These are phyloP conservation scores for Labrus mixtus DNA, from an alignment of 2,113 vertebrate species.

Conservation along the genomic window DNA sequence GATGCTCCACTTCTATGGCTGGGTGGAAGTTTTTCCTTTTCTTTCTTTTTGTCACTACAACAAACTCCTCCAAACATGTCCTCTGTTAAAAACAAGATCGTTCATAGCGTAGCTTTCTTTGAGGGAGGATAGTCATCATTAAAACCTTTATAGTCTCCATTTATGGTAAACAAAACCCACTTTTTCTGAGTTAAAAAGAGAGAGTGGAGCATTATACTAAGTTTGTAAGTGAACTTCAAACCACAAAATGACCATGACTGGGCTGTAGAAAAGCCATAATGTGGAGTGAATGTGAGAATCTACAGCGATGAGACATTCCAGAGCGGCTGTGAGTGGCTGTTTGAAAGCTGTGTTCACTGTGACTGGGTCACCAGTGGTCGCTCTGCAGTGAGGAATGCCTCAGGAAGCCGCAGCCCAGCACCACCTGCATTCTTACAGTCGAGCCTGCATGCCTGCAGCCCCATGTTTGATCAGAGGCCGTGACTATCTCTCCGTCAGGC, in stretches of 20 bases:
- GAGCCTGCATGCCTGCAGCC: slow-evolving; percentile 46
- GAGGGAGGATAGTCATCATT: background rate
- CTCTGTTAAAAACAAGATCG: slow-evolving; percentile 1
- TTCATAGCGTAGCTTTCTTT: background rate
- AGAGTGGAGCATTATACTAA: slow-evolving; percentile 28
- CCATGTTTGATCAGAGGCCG: slow-evolving; percentile 69
- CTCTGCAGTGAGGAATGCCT: slow-evolving; percentile 67
- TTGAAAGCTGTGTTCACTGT: slow-evolving; percentile 39
- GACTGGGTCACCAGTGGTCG: slow-evolving; percentile 59
- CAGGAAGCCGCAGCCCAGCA: slow-evolving; percentile 65
- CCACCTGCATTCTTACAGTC: slow-evolving; percentile 75
- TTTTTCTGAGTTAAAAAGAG: slow-evolving; percentile 13
- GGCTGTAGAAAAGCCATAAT: slow-evolving; percentile 58
- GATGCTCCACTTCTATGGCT: slow-evolving; percentile 38
- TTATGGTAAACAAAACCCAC: slow-evolving; percentile 5
- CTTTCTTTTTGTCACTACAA: background rate
- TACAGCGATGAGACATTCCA: slow-evolving; percentile 76
- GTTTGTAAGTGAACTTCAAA: slow-evolving; percentile 36
- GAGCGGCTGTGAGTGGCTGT: slow-evolving; percentile 69
- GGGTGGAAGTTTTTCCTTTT: background rate
- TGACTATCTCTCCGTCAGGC: slow-evolving; percentile 55
- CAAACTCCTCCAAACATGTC: background rate
- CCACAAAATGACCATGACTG: slow-evolving; percentile 48
- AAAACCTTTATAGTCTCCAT: background rate
- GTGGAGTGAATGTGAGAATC: slow-evolving; percentile 62